phyloP scores from a whole-genome alignment of 2,797 vertebrate species.

The Synaphobranchus kaupii region DNA sequence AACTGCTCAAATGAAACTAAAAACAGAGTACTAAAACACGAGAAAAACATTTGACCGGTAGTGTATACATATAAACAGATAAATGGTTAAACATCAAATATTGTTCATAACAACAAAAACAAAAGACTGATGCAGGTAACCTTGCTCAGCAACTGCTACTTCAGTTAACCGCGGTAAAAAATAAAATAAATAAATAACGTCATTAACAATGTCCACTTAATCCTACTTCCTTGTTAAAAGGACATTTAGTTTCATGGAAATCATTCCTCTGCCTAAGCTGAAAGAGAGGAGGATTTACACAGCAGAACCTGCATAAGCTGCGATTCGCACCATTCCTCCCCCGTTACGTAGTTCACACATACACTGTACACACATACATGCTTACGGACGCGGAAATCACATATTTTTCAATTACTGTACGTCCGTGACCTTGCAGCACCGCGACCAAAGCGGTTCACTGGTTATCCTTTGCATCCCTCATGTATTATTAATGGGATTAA shows the following conservation, averaged over 20 bases:
- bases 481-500: constrained; percentile 29
- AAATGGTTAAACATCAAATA: neutral
- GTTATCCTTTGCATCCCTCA: neutral
- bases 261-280: neutral
- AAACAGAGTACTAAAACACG: too few species aligned
- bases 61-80: neutral
- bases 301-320: neutral
- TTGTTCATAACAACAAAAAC: neutral
- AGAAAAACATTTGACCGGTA: too few species aligned
- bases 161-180: neutral
- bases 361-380: neutral
- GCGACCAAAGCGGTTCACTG: neutral
- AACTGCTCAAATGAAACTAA: too few species aligned
- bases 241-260: neutral
- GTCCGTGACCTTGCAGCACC: neutral
- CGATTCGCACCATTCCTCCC: neutral
- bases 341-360: too few species aligned
- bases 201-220: neutral
- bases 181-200: neutral
- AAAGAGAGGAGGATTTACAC: neutral
- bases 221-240: neutral
- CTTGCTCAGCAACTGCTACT: neutral
- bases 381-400: neutral
- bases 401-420: neutral
- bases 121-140: neutral